Conservation (phyloP, 2,113 vertebrate species). For the Cheirogaleus medius region DNA sequence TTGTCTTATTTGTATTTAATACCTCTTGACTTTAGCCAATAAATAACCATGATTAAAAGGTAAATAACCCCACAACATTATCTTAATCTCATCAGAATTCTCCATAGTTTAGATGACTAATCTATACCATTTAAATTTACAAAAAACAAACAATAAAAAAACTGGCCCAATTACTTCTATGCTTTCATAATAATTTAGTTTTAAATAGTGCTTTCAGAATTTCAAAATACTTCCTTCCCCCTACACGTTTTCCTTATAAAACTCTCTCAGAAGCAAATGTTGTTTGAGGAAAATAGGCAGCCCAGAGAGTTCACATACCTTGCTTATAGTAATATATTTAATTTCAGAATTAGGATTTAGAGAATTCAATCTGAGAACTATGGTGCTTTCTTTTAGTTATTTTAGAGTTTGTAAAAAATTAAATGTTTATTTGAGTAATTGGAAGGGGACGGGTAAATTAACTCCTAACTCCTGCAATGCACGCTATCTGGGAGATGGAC, state of each 20-base stretch:
- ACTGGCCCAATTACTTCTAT: neutral
- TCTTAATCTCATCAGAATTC: neutral
- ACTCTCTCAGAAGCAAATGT: neutral
- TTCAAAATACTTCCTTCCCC: neutral
- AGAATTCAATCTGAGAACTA: neutral
- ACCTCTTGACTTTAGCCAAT: neutral
- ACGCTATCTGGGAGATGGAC: too few relatives aligned
- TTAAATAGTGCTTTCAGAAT: neutral
- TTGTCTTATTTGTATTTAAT: neutral
- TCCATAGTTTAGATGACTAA: neutral
- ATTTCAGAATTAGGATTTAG: neutral
- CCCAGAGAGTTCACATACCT: rapidly evolving
- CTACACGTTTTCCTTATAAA: neutral
- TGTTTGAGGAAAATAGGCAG: neutral
- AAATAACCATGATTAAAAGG: neutral
- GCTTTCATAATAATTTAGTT: neutral
- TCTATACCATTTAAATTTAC: neutral
- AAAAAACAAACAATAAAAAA: neutral
- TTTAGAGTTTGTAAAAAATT: neutral
- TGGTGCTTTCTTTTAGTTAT: neutral
- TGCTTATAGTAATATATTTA: neutral
- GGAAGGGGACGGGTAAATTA: too few relatives aligned
- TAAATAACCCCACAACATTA: neutral
- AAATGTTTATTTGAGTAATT: neutral
- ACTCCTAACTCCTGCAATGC: too few relatives aligned